A percentile compares a stretch with the other conserved stretches of the same genome.
phyloP scores from a whole-genome alignment of 2,888 invertebrate genomes.

The Lasioglossum marginatum region DNA sequence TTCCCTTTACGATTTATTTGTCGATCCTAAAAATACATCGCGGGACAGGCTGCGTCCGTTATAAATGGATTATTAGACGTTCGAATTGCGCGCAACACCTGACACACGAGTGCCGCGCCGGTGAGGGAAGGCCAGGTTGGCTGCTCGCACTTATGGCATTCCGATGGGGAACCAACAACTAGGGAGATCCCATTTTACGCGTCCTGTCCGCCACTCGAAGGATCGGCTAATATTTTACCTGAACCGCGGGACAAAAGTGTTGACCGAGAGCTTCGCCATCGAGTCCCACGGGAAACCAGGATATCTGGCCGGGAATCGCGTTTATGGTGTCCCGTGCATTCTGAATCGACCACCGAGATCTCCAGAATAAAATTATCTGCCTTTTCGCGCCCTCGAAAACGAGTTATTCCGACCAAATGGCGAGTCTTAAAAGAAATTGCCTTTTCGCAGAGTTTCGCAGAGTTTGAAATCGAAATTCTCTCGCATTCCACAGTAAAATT shows the following conservation, averaged over 20 bases:
- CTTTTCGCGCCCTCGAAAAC: background rate
- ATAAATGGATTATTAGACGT: conserved; percentile 83
- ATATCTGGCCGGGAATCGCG: conserved; percentile 57
- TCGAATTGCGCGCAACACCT: conserved; percentile 74
- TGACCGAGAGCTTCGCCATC: conserved; percentile 63
- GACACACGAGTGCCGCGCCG: conserved; percentile 46
- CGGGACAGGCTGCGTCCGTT: conserved; percentile 57
- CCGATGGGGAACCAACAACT: conserved; percentile 51
- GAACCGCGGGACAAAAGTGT: conserved; percentile 66
- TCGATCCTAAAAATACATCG: conserved; percentile 79
- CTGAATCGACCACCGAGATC: background rate
- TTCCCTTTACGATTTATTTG: conserved; percentile 55
- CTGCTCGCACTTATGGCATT: conserved; percentile 51
- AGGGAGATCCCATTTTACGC: conserved; percentile 68
- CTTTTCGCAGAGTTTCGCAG: background rate
- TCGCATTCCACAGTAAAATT: background rate
- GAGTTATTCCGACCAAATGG: background rate
- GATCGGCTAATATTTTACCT: conserved; percentile 76
- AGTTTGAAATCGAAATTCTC: background rate
- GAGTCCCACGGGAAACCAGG: conserved; percentile 56
- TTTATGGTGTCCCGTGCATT: background rate
- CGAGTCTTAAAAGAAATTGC: background rate
- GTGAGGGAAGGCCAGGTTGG: conserved; percentile 15
- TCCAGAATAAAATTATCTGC: background rate
- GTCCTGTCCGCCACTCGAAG: conserved; percentile 49